Base-by-base conservation (phyloP, 2,888 invertebrate species). In the Eupithecia inturbata region DNA sequence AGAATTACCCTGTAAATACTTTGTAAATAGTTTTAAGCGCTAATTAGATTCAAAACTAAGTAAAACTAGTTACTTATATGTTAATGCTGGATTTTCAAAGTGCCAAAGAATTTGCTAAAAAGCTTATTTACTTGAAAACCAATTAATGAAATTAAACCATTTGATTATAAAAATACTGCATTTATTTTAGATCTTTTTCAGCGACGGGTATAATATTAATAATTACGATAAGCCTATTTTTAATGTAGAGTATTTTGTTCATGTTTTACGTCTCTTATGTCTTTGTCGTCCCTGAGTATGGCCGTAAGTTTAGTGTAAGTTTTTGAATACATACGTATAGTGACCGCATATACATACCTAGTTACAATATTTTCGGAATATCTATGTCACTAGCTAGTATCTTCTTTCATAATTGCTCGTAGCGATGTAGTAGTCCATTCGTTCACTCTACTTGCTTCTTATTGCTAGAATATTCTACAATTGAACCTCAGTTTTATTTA, bases 41-140 rank as follows among this genome's bases (percentile, higher is more conserved):
- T 68, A 66, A 45, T 66, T 26, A 41, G 64, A 66, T 66, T 66
- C 3, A 57, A 68, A 31, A 62, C 16, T 19, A 31, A 57, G 57
- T 26, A 26, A 57, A 22, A 57, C 12, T 57, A 26, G 26, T 19
- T 31, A 62, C 14, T 31, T 68, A 53, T 68, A 41, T 26, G 57
- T 57, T 53, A 41, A 26, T 64, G 64, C 28, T 14, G 57, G 70
- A 68, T 77, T 79, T 73, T 45, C 70, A 70, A 73, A 74, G 78
- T 79, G 78, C 80, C 80, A 80, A 80, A 79, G 78, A 80, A 39
- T 71, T 72, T 72, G 64, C 57, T 68, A 45, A 62, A 64, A 64
- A 70, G 33, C 57, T 68, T 57, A 71, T 67, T 69, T 71, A 26
- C 66, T 66, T 66, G 66, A 66, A 66, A 66, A 22, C 26, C 66